Conservation (phyloP, 2,113 vertebrate genomes). For the Sorex araneus region DNA sequence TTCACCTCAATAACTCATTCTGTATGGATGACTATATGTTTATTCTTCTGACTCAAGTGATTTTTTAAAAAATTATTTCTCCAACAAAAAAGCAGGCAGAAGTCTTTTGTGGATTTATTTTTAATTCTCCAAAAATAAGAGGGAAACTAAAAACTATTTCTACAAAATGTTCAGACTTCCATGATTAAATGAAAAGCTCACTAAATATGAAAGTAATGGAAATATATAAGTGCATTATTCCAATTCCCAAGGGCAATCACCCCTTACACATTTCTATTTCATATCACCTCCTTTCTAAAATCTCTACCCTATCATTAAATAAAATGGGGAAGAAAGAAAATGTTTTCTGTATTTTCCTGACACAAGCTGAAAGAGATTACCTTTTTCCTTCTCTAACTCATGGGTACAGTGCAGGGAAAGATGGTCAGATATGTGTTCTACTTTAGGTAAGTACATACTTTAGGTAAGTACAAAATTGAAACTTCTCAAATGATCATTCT, state of each 20-base stretch:
- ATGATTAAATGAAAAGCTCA: background rate
- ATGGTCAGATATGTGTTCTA: background rate
- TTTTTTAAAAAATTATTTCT: conserved; percentile 11
- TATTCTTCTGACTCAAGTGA: conserved; percentile 39
- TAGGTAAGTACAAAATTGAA: background rate
- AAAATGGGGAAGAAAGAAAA: conserved; percentile 2
- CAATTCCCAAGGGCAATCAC: background rate
- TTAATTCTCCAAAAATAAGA: background rate
- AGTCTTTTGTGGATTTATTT: background rate
- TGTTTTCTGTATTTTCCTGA: background rate
- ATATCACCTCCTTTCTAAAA: background rate
- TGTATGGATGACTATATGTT: background rate
- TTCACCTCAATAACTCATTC: conserved; percentile 75
- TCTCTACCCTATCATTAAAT: background rate
- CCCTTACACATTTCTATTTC: background rate
- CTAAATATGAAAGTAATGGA: background rate
- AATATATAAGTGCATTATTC: background rate
- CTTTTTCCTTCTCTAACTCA: background rate
- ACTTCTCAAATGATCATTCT: background rate
- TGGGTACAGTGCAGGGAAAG: background rate
- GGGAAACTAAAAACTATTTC: background rate
- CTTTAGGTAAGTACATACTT: background rate
- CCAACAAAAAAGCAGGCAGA: conserved; percentile 4
- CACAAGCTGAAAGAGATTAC: background rate
- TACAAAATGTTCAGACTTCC: background rate